Evolutionary conservation across 2,797 vertebrate species (phyloP).

Genomic region (Harpagifer antarcticus): DNA sequence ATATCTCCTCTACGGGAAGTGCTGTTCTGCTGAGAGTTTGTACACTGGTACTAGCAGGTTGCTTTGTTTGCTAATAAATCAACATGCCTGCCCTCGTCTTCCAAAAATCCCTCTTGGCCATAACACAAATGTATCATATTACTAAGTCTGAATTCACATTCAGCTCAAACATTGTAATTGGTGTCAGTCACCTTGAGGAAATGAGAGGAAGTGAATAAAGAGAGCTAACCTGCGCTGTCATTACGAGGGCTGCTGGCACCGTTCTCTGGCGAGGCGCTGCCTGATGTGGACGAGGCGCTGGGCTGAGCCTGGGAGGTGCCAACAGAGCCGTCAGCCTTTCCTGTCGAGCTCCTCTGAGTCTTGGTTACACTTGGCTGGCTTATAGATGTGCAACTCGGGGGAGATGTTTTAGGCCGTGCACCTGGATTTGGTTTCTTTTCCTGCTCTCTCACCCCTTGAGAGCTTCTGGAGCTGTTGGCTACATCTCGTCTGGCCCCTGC

Average conservation of each 20-base stretch:
- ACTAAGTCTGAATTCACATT: slow-evolving; percentile 29
- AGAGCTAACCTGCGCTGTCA: slow-evolving; percentile 75
- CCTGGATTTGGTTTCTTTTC: slow-evolving; percentile 87
- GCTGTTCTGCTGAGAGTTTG: slow-evolving; percentile 34
- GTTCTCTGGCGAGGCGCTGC: slow-evolving; percentile 83
- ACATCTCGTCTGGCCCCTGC: slow-evolving; percentile 77
- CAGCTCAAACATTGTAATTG: slow-evolving; percentile 30
- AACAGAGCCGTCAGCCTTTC: slow-evolving; percentile 74
- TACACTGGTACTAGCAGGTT: slow-evolving; percentile 37
- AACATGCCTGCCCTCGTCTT: slow-evolving; percentile 37
- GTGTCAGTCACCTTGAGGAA: slow-evolving; percentile 38
- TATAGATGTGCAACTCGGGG: slow-evolving; percentile 75
- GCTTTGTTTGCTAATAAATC: slow-evolving; percentile 41
- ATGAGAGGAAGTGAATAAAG: slow-evolving; percentile 52
- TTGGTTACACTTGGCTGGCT: slow-evolving; percentile 82
- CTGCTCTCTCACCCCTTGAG: slow-evolving; percentile 80
- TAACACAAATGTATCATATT: slow-evolving; percentile 37
- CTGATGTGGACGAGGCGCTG: slow-evolving; percentile 72
- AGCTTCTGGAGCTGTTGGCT: slow-evolving; percentile 81
- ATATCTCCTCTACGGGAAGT: slow-evolving; percentile 23
- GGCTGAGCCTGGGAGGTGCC: slow-evolving; percentile 73
- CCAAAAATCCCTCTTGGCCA: slow-evolving; percentile 35
- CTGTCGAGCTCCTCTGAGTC: slow-evolving; percentile 80
- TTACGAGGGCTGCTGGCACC: slow-evolving; percentile 78
- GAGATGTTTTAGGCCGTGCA: slow-evolving; percentile 89